Conservation (phyloP, 2,113 vertebrate species). For the Puffinus mauretanicus region DNA sequence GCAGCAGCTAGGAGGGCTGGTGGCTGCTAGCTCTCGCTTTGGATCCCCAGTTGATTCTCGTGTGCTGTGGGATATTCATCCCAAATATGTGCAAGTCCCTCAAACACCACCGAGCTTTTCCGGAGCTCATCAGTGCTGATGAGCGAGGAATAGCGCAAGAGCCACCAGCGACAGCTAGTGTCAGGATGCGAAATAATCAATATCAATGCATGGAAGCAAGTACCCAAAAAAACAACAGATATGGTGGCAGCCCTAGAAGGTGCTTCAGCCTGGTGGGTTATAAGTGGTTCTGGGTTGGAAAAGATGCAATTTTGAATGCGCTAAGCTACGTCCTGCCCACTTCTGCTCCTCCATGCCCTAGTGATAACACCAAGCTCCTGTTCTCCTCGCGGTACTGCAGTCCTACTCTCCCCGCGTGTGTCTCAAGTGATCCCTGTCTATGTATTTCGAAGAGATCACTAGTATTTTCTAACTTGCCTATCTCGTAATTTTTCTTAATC, state of each 20-base stretch:
- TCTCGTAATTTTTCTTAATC: background rate
- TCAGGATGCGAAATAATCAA: background rate
- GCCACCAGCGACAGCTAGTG: background rate
- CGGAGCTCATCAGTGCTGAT: background rate
- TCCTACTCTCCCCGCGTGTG: background rate
- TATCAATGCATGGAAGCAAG: background rate
- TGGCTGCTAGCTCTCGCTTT: background rate
- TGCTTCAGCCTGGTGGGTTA: background rate
- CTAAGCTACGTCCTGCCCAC: accelerated
- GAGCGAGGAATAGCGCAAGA: background rate
- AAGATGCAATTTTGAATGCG: background rate
- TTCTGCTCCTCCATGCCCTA: background rate
- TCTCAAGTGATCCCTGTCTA: background rate
- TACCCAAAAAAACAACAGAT: background rate
- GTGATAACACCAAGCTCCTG: background rate
- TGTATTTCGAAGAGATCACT: background rate
- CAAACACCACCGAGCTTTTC: background rate
- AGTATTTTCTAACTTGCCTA: background rate
- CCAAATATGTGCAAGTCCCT: background rate
- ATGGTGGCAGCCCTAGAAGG: background rate
- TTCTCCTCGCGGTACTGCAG: background rate
- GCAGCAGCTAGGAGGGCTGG: background rate
- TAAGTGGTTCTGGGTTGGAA: background rate
- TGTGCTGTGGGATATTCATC: background rate
- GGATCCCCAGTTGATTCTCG: background rate